These are phyloP conservation scores for Sylvilagus bachmani DNA, from an alignment of 2,113 vertebrate genomes.

Conservation along the genomic window DNA sequence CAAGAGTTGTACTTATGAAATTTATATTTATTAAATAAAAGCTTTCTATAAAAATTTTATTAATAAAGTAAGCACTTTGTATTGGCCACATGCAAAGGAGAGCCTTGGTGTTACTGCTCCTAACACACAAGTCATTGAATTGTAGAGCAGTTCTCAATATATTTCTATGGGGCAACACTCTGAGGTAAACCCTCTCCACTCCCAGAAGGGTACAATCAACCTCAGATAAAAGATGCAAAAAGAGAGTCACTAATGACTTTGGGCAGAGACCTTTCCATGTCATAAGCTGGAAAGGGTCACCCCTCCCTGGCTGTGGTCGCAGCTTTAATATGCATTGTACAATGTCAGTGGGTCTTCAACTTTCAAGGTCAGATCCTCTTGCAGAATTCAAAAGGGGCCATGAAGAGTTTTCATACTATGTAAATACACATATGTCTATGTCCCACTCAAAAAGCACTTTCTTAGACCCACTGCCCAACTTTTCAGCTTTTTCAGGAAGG, in stretches of 20 bases:
- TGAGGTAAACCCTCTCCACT: neutral
- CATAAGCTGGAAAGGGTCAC: neutral
- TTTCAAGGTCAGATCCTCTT: neutral
- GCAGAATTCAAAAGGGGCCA: neutral
- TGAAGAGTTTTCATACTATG: neutral
- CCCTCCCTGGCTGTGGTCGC: neutral
- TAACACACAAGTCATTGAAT: neutral
- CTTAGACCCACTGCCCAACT: neutral
- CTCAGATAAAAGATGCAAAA: neutral
- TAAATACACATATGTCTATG: neutral
- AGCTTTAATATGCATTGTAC: neutral
- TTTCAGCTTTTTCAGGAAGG: conserved; percentile 39
- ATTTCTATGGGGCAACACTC: neutral
- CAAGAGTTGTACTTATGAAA: too few relatives aligned
- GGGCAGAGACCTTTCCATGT: neutral
- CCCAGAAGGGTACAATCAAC: neutral
- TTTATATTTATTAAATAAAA: too few relatives aligned
- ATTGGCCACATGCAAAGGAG: neutral
- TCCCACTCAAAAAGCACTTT: neutral
- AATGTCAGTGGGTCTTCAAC: neutral
- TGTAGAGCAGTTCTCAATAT: neutral
- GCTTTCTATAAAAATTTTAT: too few relatives aligned
- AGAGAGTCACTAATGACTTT: neutral
- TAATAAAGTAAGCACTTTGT: neutral
- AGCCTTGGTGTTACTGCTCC: neutral